These are phyloP conservation scores for Margaritifera margaritifera DNA, from an alignment of 2,888 invertebrate species.

Conservation along the genomic window DNA sequence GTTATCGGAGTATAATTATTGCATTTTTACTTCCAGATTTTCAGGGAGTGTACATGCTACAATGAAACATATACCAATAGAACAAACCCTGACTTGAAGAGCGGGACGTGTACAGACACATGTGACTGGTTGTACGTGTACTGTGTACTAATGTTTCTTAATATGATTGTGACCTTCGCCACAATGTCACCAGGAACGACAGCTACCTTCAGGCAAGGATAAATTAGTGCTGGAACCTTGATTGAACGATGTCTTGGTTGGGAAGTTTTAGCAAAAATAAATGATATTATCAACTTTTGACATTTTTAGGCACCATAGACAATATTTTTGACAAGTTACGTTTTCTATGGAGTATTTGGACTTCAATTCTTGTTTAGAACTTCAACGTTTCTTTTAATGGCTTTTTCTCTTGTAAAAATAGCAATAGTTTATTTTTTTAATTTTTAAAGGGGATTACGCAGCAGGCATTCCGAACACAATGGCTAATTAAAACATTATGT, in stretches of 20 bases:
- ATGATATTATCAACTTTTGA: too few species aligned
- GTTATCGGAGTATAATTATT: not conserved
- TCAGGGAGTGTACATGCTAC: not conserved
- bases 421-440: not conserved
- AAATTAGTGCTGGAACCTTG: too few species aligned
- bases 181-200: conserved; percentile 46
- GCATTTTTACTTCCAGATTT: not conserved
- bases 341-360: too few species aligned
- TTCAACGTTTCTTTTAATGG: not conserved
- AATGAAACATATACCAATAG: not conserved
- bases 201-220: conserved; percentile 41
- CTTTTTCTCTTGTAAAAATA: not conserved
- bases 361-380: too few species aligned
- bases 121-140: conserved; percentile 46
- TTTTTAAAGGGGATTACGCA: too few species aligned
- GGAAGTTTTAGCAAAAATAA: too few species aligned
- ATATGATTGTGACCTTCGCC: conserved; percentile 48
- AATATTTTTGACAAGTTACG: too few species aligned
- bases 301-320: too few species aligned
- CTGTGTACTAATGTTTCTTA: conserved; percentile 35
- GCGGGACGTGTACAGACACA: conserved; percentile 38
- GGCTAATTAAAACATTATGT: too few species aligned
- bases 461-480: not conserved
- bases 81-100: not conserved
- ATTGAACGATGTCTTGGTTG: too few species aligned